These are phyloP conservation scores for Amphiprion percula DNA, from an alignment of 2,113 vertebrate genomes.

Conservation along the genomic window DNA sequence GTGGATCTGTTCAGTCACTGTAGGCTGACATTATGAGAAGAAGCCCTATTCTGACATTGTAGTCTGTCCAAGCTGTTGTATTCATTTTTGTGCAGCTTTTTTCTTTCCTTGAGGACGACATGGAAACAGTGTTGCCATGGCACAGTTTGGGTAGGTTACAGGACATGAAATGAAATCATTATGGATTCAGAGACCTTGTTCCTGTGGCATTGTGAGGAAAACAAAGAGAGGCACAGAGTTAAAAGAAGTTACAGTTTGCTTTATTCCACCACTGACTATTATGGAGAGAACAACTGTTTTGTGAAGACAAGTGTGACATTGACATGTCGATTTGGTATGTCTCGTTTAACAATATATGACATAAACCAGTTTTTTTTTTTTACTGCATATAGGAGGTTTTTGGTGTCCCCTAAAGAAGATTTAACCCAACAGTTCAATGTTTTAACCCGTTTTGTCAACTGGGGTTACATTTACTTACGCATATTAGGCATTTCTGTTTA, in stretches of 20 bases:
- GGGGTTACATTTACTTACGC: no score
- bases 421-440: no score
- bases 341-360: not conserved
- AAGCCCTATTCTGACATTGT: slow-evolving; percentile 2
- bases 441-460: no score
- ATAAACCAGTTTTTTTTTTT: no score
- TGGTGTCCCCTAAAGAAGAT: no score
- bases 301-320: not conserved
- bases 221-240: slow-evolving; percentile 20
- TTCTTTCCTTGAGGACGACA: slow-evolving; percentile 28
- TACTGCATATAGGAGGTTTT: no score
- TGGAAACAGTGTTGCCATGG: slow-evolving; percentile 58
- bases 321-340: not conserved
- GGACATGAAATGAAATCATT: slow-evolving; percentile 56
- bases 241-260: slow-evolving; percentile 19
- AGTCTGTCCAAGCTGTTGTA: not conserved
- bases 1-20: slow-evolving; percentile 15
- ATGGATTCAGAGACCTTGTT: slow-evolving; percentile 49
- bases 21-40: slow-evolving; percentile 17
- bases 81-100: not conserved
- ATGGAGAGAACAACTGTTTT: not conserved
- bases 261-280: slow-evolving; percentile 1
- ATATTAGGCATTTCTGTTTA: no score
- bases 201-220: slow-evolving; percentile 26
- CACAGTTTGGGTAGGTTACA: slow-evolving; percentile 45